phyloP scores from a whole-genome alignment of 1,140 invertebrate species.

The Dryas iulia region DNA sequence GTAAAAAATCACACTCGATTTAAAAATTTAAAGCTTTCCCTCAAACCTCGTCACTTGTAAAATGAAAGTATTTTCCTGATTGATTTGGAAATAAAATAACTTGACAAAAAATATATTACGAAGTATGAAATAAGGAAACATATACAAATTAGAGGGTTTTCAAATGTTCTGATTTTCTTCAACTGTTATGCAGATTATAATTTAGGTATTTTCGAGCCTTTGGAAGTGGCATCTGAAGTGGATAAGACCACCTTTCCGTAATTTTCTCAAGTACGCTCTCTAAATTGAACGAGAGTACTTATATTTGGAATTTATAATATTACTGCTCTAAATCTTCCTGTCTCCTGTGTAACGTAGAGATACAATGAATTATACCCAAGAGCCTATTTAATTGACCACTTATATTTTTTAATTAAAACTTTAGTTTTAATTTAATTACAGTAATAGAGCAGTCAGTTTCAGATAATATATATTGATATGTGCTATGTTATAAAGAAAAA shows the following conservation, averaged over 20 bases:
- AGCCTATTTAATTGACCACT: constrained; percentile 29
- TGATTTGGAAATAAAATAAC: background rate
- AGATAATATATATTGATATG: too few species aligned
- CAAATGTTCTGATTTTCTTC: constrained; percentile 17
- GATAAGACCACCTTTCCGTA: constrained; percentile 69
- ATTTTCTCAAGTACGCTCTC: constrained; percentile 72
- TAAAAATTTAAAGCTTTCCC: background rate
- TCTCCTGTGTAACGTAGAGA: constrained; percentile 49
- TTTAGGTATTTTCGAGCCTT: constrained; percentile 47
- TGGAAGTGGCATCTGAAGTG: constrained; percentile 60
- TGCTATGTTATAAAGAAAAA: too few species aligned
- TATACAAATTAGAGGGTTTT: constrained; percentile 9
- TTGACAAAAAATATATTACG: background rate
- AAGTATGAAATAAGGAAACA: background rate
- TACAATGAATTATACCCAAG: constrained; percentile 46
- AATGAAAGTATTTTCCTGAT: background rate
- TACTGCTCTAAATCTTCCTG: constrained; percentile 65
- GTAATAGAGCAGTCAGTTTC: too few species aligned
- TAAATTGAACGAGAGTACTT: constrained; percentile 68
- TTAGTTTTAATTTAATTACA: too few species aligned
- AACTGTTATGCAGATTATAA: constrained; percentile 27
- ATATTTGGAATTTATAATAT: constrained; percentile 76
- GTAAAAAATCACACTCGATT: background rate
- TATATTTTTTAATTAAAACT: constrained; percentile 7
- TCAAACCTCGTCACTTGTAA: background rate